These are phyloP conservation scores for Drosophila sulfurigaster DNA, from an alignment of 1,140 invertebrate genomes.

Conservation along the genomic window DNA sequence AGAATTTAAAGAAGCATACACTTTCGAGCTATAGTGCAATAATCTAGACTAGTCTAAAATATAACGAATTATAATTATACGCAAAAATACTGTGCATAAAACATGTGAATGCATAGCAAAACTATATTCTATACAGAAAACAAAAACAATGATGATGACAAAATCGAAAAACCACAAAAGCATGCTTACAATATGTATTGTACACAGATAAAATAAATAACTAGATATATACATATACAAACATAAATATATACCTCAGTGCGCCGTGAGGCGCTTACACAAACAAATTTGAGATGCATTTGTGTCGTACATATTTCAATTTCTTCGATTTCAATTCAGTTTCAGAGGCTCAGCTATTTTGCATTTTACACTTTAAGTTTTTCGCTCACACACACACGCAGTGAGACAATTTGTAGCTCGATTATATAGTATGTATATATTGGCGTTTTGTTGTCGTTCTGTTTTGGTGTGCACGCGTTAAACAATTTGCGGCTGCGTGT, in stretches of 20 bases:
- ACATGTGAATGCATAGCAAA: constrained; percentile 32
- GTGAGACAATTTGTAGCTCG: constrained; percentile 30
- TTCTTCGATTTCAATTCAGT: constrained; percentile 31
- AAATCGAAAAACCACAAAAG: constrained; percentile 13
- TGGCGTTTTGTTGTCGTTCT: background rate
- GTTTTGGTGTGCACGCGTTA: constrained; percentile 66
- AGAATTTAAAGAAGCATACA: constrained; percentile 27
- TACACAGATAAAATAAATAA: constrained; percentile 32
- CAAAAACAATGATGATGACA: constrained; percentile 10
- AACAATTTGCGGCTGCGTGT: constrained; percentile 63
- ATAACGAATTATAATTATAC: constrained; percentile 34
- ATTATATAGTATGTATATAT: constrained; percentile 28
- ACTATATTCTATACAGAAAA: background rate
- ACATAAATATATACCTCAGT: constrained; percentile 61
- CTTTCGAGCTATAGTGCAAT: constrained; percentile 67
- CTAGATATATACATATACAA: constrained; percentile 35
- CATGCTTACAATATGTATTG: constrained; percentile 28
- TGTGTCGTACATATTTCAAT: constrained; percentile 57
- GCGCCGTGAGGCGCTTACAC: constrained; percentile 35
- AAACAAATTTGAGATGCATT: constrained; percentile 59
- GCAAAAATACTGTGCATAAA: constrained; percentile 70
- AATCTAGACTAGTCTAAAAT: constrained; percentile 26
- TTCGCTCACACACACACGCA: constrained; percentile 3
- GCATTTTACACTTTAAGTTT: constrained; percentile 47
- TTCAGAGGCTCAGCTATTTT: constrained; percentile 49